Percentiles rank a stretch among this genome's conserved stretches.
Evolutionary conservation across 1,140 invertebrate species (phyloP).

Genomic region (Calycopis cecrops): DNA sequence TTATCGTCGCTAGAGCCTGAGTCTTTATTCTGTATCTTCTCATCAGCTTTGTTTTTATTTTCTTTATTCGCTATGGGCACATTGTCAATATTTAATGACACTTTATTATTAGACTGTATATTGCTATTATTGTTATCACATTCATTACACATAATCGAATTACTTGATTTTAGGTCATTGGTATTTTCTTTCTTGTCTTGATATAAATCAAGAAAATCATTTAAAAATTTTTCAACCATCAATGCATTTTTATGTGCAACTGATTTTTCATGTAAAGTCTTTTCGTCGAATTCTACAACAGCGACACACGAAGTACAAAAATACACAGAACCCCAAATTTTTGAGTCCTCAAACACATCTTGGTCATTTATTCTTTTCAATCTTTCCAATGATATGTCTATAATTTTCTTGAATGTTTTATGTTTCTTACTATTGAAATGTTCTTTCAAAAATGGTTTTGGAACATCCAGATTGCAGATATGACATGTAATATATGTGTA

Average conservation of each 20-base stretch:
- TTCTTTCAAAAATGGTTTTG: slow-evolving; percentile 18
- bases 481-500: slow-evolving; percentile 16
- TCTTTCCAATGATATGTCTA: slow-evolving; percentile 22
- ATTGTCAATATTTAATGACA: no score
- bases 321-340: slow-evolving; percentile 10
- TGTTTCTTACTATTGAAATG: slow-evolving; percentile 29
- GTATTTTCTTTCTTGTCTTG: background rate
- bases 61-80: no score
- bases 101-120: no score
- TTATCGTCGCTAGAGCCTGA: no score
- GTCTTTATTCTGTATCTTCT: no score
- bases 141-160: no score
- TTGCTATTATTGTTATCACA: no score
- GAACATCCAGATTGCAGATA: slow-evolving; percentile 30
- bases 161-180: background rate
- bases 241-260: slow-evolving; percentile 19
- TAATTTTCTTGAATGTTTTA: slow-evolving; percentile 24
- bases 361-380: slow-evolving; percentile 15
- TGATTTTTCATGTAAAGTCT: slow-evolving; percentile 19
- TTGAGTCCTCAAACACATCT: background rate
- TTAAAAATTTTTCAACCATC: slow-evolving; percentile 17
- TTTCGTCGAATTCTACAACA: slow-evolving; percentile 13
- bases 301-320: slow-evolving; percentile 24
- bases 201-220: slow-evolving; percentile 20
- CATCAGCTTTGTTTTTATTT: no score